A percentile compares a stretch with the other conserved stretches of the same genome.
Evolutionary conservation across 2,888 invertebrate genomes (phyloP).

Genomic region (Agrochola lychnidis): DNA sequence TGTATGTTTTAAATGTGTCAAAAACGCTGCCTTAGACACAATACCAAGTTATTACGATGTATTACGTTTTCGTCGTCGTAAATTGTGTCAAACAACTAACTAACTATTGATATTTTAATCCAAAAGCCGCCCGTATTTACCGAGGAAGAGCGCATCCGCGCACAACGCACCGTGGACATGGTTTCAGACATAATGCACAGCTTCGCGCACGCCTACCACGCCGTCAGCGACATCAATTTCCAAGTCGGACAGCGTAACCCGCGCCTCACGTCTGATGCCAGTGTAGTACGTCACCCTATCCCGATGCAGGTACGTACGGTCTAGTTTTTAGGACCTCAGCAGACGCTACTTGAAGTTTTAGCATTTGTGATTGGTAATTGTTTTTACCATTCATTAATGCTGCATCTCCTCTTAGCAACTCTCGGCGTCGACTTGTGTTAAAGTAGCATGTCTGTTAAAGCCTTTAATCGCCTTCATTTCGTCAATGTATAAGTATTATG

Average conservation of each 20-base stretch:
- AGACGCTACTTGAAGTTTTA: neutral
- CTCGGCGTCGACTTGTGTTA: neutral
- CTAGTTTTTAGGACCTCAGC: neutral
- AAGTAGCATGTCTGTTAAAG: neutral
- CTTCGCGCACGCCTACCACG: conserved; percentile 96
- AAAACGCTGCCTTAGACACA: neutral
- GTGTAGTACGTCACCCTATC: conserved; percentile 68
- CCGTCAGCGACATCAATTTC: conserved; percentile 95
- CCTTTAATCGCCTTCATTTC: neutral
- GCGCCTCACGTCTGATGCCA: conserved; percentile 75
- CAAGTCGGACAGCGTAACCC: conserved; percentile 73
- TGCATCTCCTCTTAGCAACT: neutral
- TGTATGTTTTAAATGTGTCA: neutral
- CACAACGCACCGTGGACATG: conserved; percentile 93
- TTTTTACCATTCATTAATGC: neutral
- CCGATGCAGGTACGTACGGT: conserved; percentile 77
- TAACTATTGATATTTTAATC: conserved; percentile 9
- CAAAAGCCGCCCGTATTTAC: conserved; percentile 65
- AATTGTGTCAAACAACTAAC: neutral
- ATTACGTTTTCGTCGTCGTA: neutral
- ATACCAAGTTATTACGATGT: neutral
- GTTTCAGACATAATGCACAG: conserved; percentile 96
- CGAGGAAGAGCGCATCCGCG: conserved; percentile 84
- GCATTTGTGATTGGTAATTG: neutral
- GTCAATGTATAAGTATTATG: neutral